phyloP scores from a whole-genome alignment of 1,140 invertebrate species.

The Anoplolepis gracilipes region DNA sequence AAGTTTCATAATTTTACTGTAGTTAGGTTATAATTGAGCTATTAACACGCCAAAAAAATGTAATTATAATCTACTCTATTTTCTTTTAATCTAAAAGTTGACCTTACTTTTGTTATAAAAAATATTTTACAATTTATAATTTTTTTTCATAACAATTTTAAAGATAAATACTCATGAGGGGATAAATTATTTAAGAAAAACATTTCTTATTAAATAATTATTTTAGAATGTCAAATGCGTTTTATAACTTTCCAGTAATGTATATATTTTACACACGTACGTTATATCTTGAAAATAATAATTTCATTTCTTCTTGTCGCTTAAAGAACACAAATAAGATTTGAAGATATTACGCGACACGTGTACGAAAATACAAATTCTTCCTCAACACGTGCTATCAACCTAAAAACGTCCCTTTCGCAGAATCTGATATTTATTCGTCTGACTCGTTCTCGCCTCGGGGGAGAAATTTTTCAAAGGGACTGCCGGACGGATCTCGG shows the following conservation, averaged over 20 bases:
- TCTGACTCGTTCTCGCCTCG: not conserved
- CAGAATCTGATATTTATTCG: conserved; percentile 8
- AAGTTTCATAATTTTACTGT: not conserved
- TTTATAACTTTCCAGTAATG: not conserved
- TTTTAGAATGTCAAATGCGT: not conserved
- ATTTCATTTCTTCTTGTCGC: not conserved
- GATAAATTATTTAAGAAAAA: not conserved
- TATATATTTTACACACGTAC: not conserved
- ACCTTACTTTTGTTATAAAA: not conserved
- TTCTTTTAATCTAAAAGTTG: not conserved
- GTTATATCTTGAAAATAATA: not conserved
- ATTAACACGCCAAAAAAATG: not conserved
- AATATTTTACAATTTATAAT: not conserved
- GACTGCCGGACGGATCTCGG: not conserved
- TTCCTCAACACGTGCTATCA: not conserved
- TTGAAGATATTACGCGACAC: not conserved
- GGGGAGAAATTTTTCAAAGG: conserved; percentile 19
- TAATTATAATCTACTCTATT: not conserved
- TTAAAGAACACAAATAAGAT: not conserved
- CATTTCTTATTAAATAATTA: not conserved
- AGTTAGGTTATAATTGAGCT: conserved; percentile 25
- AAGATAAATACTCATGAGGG: not conserved
- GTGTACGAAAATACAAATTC: not conserved
- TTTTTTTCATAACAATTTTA: not conserved
- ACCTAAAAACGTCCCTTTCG: not conserved